A percentile compares a stretch with the other conserved stretches of the same genome.
phyloP scores from a whole-genome alignment of 2,113 vertebrate genomes.

The Rhea pennata region DNA sequence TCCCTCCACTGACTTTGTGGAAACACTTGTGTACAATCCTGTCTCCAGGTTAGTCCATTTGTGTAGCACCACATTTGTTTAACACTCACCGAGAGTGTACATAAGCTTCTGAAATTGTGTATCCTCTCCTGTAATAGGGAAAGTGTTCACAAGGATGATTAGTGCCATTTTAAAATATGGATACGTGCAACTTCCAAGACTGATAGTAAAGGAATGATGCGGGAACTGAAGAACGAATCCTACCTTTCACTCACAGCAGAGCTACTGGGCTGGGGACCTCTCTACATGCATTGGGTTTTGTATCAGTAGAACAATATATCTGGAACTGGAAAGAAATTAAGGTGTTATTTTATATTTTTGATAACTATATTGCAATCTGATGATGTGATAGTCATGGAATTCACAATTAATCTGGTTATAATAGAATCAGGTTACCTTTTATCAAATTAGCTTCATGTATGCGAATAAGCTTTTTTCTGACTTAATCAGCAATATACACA shows the following conservation, averaged over 20 bases:
- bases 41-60: not conserved
- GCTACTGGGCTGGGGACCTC: not conserved
- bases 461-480: not conserved
- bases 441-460: not conserved
- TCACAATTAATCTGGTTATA: not conserved
- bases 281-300: not conserved
- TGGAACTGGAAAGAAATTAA: not conserved
- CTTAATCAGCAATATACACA: not conserved
- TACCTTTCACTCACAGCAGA: not conserved
- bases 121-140: not conserved
- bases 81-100: not conserved
- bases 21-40: not conserved
- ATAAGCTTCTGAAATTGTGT: not conserved
- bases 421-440: not conserved
- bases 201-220: not conserved
- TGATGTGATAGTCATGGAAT: not conserved
- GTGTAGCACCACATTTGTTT: not conserved
- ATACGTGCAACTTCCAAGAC: not conserved
- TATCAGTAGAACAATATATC: not conserved
- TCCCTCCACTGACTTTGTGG: not conserved
- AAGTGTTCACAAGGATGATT: not conserved
- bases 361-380: not conserved
- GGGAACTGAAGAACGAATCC: not conserved
- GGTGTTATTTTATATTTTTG: not conserved
- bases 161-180: not conserved